phyloP scores from a whole-genome alignment of 2,888 invertebrate genomes.

The Parnassius glacialis region DNA sequence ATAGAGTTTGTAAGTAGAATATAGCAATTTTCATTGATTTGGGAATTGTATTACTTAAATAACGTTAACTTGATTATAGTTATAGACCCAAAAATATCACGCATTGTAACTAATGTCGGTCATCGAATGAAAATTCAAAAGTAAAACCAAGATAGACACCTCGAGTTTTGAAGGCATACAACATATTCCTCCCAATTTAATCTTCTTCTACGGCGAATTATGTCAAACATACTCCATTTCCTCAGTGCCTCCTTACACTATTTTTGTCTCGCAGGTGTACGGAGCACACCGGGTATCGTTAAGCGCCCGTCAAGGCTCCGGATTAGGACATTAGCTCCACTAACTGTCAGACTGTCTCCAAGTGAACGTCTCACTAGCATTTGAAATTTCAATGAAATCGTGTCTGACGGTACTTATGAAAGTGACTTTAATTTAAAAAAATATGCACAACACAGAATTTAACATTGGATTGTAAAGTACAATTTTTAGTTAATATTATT shows the following conservation, averaged over 20 bases:
- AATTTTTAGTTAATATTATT: too few species aligned
- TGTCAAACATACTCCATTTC: background rate
- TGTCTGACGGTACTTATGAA: background rate
- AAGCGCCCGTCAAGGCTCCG: slow-evolving; percentile 29
- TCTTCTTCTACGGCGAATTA: background rate
- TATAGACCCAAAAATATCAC: too few species aligned
- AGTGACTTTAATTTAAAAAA: background rate
- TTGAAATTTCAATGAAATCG: background rate
- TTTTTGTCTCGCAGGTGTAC: slow-evolving; percentile 28
- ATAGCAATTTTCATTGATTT: too few species aligned
- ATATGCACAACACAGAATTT: too few species aligned
- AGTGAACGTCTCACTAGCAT: slow-evolving; percentile 16
- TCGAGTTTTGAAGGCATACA: too few species aligned
- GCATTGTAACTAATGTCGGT: too few species aligned
- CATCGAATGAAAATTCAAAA: too few species aligned
- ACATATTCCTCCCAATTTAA: background rate
- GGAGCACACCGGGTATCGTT: slow-evolving; percentile 14
- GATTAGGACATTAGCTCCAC: slow-evolving; percentile 43
- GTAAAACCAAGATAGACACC: too few species aligned
- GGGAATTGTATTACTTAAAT: too few species aligned
- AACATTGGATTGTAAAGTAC: too few species aligned
- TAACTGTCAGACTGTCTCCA: slow-evolving; percentile 35
- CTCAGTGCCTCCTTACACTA: background rate
- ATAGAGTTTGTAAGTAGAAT: too few species aligned
- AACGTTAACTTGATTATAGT: too few species aligned